Conservation (phyloP, 2,888 invertebrate species). For the Protodeltote pygarga region DNA sequence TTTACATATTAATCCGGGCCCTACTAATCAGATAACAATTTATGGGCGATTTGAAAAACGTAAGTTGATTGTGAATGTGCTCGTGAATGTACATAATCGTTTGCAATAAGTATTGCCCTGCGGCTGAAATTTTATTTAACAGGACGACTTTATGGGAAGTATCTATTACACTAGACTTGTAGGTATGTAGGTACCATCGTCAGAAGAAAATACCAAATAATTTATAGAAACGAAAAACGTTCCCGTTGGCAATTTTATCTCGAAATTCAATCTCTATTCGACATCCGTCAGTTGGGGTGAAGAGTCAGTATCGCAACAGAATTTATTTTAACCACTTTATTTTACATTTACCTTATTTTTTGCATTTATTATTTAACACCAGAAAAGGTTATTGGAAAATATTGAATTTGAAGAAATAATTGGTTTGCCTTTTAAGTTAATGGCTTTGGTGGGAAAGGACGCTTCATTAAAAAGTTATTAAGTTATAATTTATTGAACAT, state of each 20-base stretch:
- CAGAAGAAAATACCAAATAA: no score
- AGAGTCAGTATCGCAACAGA: neutral
- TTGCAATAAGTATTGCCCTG: slow-evolving; percentile 43
- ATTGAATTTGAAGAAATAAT: slow-evolving; percentile 1
- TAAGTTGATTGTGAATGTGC: no score
- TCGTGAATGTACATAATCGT: slow-evolving; percentile 53
- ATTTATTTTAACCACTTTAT: slow-evolving; percentile 9
- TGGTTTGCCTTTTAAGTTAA: neutral
- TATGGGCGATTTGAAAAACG: no score
- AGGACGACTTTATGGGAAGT: neutral
- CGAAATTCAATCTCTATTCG: neutral
- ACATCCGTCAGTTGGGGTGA: neutral
- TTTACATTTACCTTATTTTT: neutral
- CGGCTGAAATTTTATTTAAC: slow-evolving; percentile 28
- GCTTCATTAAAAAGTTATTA: slow-evolving; percentile 2
- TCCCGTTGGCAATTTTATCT: neutral
- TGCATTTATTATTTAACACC: no score
- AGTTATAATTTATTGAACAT: slow-evolving; percentile 5
- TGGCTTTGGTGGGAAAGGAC: neutral
- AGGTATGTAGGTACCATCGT: no score
- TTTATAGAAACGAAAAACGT: no score
- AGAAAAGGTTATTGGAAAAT: slow-evolving; percentile 3
- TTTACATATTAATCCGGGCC: no score
- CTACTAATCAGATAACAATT: no score
- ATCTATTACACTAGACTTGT: no score